These are phyloP conservation scores for Suncus etruscus DNA, from an alignment of 2,113 vertebrate genomes.

Conservation along the genomic window DNA sequence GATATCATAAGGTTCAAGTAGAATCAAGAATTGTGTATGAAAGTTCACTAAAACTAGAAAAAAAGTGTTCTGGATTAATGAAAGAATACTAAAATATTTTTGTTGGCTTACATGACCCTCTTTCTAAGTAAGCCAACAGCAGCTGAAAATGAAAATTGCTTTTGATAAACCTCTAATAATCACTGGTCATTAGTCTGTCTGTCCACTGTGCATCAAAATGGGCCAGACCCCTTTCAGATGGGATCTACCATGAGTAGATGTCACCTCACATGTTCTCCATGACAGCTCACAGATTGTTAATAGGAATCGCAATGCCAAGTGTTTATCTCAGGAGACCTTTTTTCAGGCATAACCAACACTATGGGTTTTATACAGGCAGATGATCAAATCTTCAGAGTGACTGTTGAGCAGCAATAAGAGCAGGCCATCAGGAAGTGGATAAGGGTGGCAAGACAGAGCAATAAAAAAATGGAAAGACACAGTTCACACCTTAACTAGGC, in stretches of 20 bases:
- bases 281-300: neutral
- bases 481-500: neutral
- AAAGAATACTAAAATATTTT: neutral
- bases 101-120: neutral
- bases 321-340: neutral
- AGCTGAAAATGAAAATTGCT: neutral
- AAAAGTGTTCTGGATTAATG: neutral
- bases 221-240: neutral
- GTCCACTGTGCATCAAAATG: neutral
- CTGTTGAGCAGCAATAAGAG: neutral
- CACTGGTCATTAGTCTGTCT: neutral
- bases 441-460: neutral
- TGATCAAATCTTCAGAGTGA: neutral
- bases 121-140: constrained; percentile 25
- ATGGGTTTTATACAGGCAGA: neutral
- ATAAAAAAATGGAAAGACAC: neutral
- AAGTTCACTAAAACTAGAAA: neutral
- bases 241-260: neutral
- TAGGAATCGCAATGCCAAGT: neutral
- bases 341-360: neutral
- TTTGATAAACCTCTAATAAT: neutral
- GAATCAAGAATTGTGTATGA: neutral
- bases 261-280: neutral
- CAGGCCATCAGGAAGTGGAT: neutral
- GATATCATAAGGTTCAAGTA: no score